These are phyloP conservation scores for Neoarius graeffei DNA, from an alignment of 2,113 vertebrate genomes.

Conservation along the genomic window DNA sequence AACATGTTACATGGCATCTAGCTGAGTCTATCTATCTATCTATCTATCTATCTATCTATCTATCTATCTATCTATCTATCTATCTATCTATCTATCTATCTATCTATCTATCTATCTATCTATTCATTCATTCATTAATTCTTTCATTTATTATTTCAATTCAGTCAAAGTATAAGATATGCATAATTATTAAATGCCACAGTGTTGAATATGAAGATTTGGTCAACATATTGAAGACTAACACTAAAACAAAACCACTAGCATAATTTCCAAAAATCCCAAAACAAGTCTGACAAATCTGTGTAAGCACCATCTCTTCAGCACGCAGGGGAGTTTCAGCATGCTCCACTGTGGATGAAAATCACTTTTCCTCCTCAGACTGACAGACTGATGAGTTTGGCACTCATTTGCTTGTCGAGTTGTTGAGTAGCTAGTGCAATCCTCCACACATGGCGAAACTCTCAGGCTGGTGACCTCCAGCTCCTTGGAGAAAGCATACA, in stretches of 20 bases:
- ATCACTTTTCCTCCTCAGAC: slow-evolving; percentile 19
- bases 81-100: no score
- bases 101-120: no score
- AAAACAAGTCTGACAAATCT: slow-evolving; percentile 10
- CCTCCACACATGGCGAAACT: neutral
- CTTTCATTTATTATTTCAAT: neutral
- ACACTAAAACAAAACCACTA: neutral
- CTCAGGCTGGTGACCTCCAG: slow-evolving; percentile 1
- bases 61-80: no score
- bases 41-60: no score
- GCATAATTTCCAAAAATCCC: neutral
- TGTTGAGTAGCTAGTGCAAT: slow-evolving; percentile 17
- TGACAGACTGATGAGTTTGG: slow-evolving; percentile 8
- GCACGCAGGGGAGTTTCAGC: neutral
- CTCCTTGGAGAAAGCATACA: neutral
- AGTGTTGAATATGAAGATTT: neutral
- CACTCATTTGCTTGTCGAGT: slow-evolving; percentile 15
- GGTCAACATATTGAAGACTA: neutral
- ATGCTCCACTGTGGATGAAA: neutral
- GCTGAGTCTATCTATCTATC: neutral
- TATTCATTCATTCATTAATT: no score
- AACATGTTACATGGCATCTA: neutral
- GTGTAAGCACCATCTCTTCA: neutral
- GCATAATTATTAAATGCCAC: neutral
- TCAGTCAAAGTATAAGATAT: neutral